Evolutionary conservation across 2,113 vertebrate species (phyloP), one percentile per base, ranked within the genome.

Genomic region (Oncorhynchus keta): DNA sequence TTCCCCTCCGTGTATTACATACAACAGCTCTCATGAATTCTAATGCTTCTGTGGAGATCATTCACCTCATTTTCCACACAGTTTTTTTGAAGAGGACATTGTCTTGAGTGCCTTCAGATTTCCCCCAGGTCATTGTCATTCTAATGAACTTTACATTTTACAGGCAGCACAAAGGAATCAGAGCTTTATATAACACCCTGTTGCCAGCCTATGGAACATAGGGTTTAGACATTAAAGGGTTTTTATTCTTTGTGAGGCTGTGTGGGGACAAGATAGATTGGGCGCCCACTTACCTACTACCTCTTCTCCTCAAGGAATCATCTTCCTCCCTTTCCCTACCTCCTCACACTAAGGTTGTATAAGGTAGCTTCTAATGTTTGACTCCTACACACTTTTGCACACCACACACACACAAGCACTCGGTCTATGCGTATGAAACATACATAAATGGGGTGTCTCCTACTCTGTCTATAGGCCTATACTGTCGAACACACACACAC

Each of bases 21-120:
- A 45, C 77, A 28, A 70, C 73, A 66, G 70, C 39, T 39, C 39
- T 9, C 39, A 39, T 39, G 39, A 78, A 77, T 69, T 68, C 82
- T 48, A 65, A 80, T 84, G 76, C 85, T 86, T 88, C 85, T 81
- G 81, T 84, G 78, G 49, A 78, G 73, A 82, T 86, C 82, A 76
- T 82, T 87, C 82, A 89, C 82, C 84, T 86, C 35, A 64, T 70
- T 75, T 85, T 79, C 78, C 81, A 70, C 74, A 35, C 28, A 81
- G 81, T 39, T 73, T 81, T 88, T 76, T 48, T 35, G 75, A 83
- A 79, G 73, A 79, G 75, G 72, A 80, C 69, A 75, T 70, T 72
- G 74, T 82, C 71, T 67, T 67, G 77, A 76, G 39, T 75, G 73
- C 72, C 79, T 77, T 70, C 1, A 74, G 68, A 83, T 32, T 78